Conservation (phyloP, 2,113 vertebrate genomes). For the Axis porcinus region DNA sequence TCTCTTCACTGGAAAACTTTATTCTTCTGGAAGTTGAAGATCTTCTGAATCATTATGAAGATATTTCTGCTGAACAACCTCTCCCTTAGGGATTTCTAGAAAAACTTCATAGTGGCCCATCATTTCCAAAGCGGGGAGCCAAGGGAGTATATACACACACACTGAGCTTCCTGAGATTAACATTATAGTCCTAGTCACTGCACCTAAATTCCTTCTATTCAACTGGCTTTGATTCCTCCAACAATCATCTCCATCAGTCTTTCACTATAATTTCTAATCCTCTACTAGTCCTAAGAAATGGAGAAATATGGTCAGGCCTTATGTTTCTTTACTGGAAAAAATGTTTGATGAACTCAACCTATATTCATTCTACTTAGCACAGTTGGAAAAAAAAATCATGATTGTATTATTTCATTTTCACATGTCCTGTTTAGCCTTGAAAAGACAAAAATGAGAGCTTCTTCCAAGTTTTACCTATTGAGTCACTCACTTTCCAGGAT, state of each 20-base stretch:
- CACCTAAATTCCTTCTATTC: not conserved
- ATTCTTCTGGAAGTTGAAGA: not conserved
- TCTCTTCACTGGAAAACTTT: not conserved
- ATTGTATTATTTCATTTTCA: not conserved
- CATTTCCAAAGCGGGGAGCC: not conserved
- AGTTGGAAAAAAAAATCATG: not conserved
- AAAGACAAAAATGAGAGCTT: constrained; percentile 22
- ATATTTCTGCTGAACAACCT: not conserved
- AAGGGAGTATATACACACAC: not conserved
- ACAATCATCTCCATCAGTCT: not conserved
- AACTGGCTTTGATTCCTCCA: not conserved
- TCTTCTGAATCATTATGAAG: not conserved
- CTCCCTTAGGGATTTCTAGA: not conserved
- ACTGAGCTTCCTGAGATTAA: not conserved
- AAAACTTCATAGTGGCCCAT: not conserved
- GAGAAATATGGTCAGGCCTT: not conserved
- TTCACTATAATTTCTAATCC: not conserved
- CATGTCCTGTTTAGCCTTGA: not conserved
- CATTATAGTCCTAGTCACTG: not conserved
- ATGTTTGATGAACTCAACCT: not conserved
- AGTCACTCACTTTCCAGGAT: not conserved
- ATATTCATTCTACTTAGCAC: constrained; percentile 12
- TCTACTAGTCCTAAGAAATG: constrained; percentile 9
- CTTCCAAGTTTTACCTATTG: not conserved
- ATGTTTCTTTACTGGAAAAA: not conserved